A percentile compares a stretch with the other conserved stretches of the same genome.
These are phyloP conservation scores for Apantesis nais DNA, from an alignment of 2,888 invertebrate genomes.

Conservation along the genomic window DNA sequence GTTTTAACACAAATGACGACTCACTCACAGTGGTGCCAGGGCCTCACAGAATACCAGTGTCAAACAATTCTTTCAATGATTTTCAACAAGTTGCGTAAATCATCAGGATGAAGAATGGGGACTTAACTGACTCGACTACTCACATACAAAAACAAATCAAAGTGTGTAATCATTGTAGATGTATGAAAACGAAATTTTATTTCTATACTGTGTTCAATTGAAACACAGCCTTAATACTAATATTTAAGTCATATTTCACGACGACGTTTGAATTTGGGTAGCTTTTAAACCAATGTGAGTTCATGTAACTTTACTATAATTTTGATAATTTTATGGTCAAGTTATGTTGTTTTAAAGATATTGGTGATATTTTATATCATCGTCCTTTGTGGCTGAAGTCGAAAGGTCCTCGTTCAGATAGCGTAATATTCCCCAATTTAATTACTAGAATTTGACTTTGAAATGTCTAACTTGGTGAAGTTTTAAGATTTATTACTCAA, in stretches of 20 bases:
- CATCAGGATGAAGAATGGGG: no score
- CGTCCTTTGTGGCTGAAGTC: not conserved
- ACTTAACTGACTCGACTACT: no score
- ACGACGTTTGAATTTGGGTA: constrained; percentile 15
- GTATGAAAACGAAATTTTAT: no score
- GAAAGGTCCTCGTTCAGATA: constrained; percentile 2
- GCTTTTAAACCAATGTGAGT: constrained; percentile 26
- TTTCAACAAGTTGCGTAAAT: no score
- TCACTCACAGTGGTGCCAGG: no score
- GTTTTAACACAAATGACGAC: no score
- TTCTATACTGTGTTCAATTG: not conserved
- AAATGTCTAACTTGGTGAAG: constrained; percentile 3
- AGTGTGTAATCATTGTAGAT: no score
- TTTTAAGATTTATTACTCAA: constrained; percentile 4
- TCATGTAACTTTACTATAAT: constrained; percentile 26
- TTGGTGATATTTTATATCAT: constrained; percentile 1
- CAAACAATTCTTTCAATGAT: no score
- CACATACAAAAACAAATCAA: no score
- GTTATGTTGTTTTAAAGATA: constrained; percentile 19
- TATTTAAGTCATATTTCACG: constrained; percentile 22
- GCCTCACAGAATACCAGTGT: no score
- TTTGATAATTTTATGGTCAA: constrained; percentile 28
- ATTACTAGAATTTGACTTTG: constrained; percentile 3
- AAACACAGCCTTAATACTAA: not conserved
- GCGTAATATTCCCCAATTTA: constrained; percentile 1